phyloP scores from a whole-genome alignment of 37 sponge, comb jelly and placozoan genomes.

The Spongilla lacustris region DNA sequence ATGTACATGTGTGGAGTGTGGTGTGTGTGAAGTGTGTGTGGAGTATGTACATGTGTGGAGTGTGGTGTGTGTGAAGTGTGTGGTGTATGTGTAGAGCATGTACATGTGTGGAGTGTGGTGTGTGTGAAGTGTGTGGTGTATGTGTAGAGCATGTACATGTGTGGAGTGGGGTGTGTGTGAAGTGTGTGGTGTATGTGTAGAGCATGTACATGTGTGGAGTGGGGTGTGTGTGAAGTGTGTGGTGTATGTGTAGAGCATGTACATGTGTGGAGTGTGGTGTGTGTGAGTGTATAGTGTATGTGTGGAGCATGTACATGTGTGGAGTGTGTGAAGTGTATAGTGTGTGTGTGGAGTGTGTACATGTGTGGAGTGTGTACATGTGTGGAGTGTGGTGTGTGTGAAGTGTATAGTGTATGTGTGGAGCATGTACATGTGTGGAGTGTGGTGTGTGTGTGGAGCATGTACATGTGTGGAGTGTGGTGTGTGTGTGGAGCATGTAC shows the following conservation, averaged over 20 bases:
- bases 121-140: background rate
- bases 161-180: background rate
- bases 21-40: background rate
- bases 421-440: background rate
- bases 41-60: background rate
- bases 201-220: no score
- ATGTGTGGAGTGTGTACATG: background rate
- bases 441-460: background rate
- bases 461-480: background rate
- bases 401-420: background rate
- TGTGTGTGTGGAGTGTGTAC: background rate
- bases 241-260: background rate
- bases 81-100: no score
- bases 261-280: background rate
- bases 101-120: background rate
- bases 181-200: no score
- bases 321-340: background rate
- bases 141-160: no score
- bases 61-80: background rate
- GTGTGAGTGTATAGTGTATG: background rate
- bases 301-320: background rate
- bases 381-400: background rate
- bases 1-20: no score
- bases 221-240: background rate
- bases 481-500: background rate